Evolutionary conservation across 2,797 vertebrate genomes (phyloP), one percentile per base, ranked within the genome.

Genomic region (Ctenopoma multispine): DNA sequence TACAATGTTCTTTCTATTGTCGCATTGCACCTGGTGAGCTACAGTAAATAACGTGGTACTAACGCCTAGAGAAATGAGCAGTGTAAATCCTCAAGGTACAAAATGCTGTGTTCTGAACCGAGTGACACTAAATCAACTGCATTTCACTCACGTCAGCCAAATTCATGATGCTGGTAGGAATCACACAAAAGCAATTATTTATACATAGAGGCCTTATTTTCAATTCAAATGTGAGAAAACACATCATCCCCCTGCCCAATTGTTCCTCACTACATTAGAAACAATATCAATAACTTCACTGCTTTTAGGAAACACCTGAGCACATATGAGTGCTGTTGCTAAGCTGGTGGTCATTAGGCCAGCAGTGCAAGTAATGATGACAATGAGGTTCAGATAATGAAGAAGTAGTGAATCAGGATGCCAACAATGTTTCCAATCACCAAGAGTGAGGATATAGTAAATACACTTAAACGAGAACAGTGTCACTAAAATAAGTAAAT

Each of bases 161-260:
- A 86, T 73, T 64, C 79, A 82, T 67, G 85, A 88, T 41, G 82
- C 69, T 72, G 76, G 66, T 73, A 83, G 86, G 88, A 87, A 90
- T 92, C 85, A 88, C 81, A 89, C 84, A 88, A 85, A 88, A 83
- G 88, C 90, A 91, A 92, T 94, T 93, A 91, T 88, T 90, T 89
- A 78, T 53, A 89, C 72, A 77, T 69, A 2, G 58, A 89, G 48
- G 75, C 84, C 89, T 91, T 87, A 93, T 94, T 94, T n/a, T 92
- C 93, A 92, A 94, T 94, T 92, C 89, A 93, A 82, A 88, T 82
- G 81, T 85, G 77, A 84, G 69, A 49, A 47, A 80, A 79, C 69
- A 82, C 73, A 89, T 89, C 75, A 83, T 76, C 71, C 66, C 49
- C 50, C 61, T 40, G 71, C 68, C 71, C 80, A 66, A 78, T 72